A percentile compares a stretch with the other conserved stretches of the same genome.
Evolutionary conservation across 2,888 invertebrate genomes (phyloP).

Genomic region (Tinea trinotella): DNA sequence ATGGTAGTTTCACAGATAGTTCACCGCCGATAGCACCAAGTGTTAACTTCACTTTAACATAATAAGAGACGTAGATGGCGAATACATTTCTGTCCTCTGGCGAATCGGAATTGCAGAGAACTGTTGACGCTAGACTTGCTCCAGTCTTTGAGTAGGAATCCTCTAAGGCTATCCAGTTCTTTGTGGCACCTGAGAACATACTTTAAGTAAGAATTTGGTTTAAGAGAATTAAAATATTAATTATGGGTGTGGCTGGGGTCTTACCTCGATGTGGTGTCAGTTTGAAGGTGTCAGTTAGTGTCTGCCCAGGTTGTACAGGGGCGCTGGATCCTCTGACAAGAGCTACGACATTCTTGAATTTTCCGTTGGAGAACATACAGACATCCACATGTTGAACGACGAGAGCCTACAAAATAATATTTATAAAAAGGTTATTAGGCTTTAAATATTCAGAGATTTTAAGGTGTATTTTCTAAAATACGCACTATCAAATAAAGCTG

Average conservation of each 20-base stretch:
- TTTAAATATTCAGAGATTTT: too few relatives aligned
- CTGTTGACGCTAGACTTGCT: slow-evolving; percentile 75
- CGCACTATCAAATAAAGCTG: too few relatives aligned
- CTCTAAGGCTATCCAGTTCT: slow-evolving; percentile 93
- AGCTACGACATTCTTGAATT: slow-evolving; percentile 94
- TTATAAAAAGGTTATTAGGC: too few relatives aligned
- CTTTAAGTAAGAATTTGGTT: background rate
- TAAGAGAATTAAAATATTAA: background rate
- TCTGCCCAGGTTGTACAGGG: slow-evolving; percentile 77
- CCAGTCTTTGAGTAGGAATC: slow-evolving; percentile 83
- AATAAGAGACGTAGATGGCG: slow-evolving; percentile 92
- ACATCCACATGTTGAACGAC: slow-evolving; percentile 93
- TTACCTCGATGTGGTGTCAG: slow-evolving; percentile 77
- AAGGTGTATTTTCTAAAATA: too few relatives aligned
- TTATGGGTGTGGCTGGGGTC: too few relatives aligned
- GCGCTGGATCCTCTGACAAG: slow-evolving; percentile 70
- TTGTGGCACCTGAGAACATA: slow-evolving; percentile 77
- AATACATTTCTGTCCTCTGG: slow-evolving; percentile 88
- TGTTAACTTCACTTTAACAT: slow-evolving; percentile 88
- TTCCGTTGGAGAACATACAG: slow-evolving; percentile 95
- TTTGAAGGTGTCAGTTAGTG: slow-evolving; percentile 75
- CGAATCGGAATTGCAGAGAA: slow-evolving; percentile 62
- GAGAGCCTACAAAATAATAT: slow-evolving; percentile 73
- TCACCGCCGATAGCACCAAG: slow-evolving; percentile 88
- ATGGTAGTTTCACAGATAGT: slow-evolving; percentile 84